Evolutionary conservation across 2,113 vertebrate genomes (phyloP), one percentile per base, ranked within the genome.

Genomic region (Scalopus aquaticus): DNA sequence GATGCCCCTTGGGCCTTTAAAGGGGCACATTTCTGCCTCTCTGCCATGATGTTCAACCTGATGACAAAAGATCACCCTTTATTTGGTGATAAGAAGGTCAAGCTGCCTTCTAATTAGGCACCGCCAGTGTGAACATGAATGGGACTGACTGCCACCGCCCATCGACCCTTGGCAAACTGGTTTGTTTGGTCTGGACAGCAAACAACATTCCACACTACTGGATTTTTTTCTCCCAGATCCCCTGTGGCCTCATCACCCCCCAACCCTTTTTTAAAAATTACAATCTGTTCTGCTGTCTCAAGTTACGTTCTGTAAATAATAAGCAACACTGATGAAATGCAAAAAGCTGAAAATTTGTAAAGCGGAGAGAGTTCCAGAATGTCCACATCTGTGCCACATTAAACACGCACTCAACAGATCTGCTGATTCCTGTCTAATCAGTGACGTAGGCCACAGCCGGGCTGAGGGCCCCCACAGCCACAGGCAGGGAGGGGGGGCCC

Each of bases 351-450:
- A 98, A 97, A 98, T 97, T 88, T 97, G 97, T 96, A 98, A 97
- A 98, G 98, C 97, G 95, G 97, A 98, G 88, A 74, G 58, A 96
- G 90, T 77, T 15, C 97, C 89, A 96, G 97, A 90, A 91, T 96
- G 98, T 91, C 98, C 98, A 98, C 98, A 98, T 98, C 98, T 98
- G 98, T 95, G 94, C 98, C 97, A 90, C 97, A 98, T 98, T 98
- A 98, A 93, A 97, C 93, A 95, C 5, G 96, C 90, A 95, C 98
- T 98, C 98, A 95, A 95, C 96, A 98, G 98, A 97, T 97, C 76
- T 84, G 96, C 97, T 95, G 97, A 98, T 98, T 98, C 97, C 96
- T 96, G 97, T 97, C 96, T 98, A 98, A 98, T 98, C 98, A 98
- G 98, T 56, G 94, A 98, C 95, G 73, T 95, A 92, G 6, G 17